Conservation (phyloP, 1,140 invertebrate genomes). For the Triops cancriformis region DNA sequence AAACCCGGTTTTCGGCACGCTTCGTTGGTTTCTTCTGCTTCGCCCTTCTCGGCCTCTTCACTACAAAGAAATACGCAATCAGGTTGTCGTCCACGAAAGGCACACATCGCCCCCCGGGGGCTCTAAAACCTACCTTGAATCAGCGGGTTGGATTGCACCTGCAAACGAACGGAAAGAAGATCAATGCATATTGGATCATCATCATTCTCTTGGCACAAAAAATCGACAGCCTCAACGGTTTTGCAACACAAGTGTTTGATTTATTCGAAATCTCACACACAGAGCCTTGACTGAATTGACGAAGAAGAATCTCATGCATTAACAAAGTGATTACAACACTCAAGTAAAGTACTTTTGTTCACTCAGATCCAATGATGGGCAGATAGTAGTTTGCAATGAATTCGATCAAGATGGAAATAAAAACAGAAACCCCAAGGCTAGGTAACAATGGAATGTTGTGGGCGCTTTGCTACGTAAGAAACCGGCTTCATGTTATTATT, state of each 20-base stretch:
- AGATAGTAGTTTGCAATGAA: background rate
- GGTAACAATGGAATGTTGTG: background rate
- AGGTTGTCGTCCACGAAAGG: no score
- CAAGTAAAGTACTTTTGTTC: background rate
- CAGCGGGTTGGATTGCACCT: no score
- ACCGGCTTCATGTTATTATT: background rate
- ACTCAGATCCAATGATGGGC: conserved; percentile 5
- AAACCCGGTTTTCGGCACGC: background rate
- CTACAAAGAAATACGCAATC: background rate
- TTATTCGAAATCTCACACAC: background rate
- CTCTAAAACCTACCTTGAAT: no score
- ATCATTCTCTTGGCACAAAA: no score
- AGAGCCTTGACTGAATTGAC: background rate
- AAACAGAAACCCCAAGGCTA: background rate
- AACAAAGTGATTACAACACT: background rate
- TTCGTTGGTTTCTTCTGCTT: background rate
- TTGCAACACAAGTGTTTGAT: background rate
- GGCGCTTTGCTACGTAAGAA: background rate
- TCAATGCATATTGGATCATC: no score
- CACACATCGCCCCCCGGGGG: no score
- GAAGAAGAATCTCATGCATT: background rate
- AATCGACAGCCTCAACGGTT: background rate
- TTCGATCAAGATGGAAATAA: background rate
- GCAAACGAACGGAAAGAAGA: no score
- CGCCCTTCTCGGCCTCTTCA: background rate